Base-by-base conservation (phyloP, 2,888 invertebrate genomes). In the Scaptomyza parva region DNA sequence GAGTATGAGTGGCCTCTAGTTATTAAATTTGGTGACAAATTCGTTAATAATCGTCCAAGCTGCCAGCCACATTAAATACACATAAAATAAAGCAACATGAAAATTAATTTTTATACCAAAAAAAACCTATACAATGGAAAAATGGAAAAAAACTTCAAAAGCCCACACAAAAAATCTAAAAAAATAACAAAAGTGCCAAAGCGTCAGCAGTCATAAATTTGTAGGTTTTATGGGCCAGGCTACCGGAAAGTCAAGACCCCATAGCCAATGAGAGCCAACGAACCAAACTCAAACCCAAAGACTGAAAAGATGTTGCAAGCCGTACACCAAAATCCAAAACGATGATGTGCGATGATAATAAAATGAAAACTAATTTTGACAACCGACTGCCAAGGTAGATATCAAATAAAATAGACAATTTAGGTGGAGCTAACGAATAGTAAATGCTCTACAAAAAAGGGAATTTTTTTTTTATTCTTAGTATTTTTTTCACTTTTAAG, bases 331-430 rank as follows among this genome's bases (percentile, higher is more conserved):
- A 66, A 63, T 54, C 62, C 30, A 63, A 37, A 37, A 40, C 59
- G 51, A 76, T 64, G 70, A 79, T 73, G 71, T 80, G 77, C 63
- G 55, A 37, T 37, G 71, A 71, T 82, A 62, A 85, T 85, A 87
- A 81, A 85, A 82, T 76, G 57, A 67, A 81, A 82, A 85, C 87
- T 80, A 87, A 82, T 87, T 82, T 87, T 72, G 67, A 87, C 85
- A 85, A 62, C 47, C 47, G 54, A 55, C 62, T 71, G 72, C 48
- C 67, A 68, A 78, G 80, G 72, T 72, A 76, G 51, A 57, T 78
- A 61, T 76, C 41, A 53, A 41, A 77, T 58, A 51, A 63, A 39
- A 62, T 40, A 43, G 20, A 43, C 50, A 51, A 48, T 37, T 28
- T 18, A 20, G 14, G 18, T 14, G 7, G 17, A 5, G n/a, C 9